A percentile compares a stretch with the other conserved stretches of the same genome.
These are phyloP conservation scores for Elegia similella DNA, from an alignment of 2,888 invertebrate species.

Conservation along the genomic window DNA sequence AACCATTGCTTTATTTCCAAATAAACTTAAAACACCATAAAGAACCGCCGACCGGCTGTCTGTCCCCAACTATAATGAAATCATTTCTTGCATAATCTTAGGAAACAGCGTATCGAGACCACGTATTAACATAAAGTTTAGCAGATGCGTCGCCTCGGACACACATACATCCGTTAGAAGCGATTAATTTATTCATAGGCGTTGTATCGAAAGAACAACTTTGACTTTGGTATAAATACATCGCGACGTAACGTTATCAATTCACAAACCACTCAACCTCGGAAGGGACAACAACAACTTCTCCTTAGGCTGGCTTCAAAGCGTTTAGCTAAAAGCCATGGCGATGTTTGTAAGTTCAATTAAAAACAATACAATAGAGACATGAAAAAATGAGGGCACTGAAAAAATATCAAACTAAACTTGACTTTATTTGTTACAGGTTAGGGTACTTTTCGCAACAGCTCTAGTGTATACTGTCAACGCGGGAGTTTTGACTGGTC, in stretches of 20 bases:
- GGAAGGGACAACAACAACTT: constrained; percentile 65
- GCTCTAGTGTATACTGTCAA: constrained; percentile 58
- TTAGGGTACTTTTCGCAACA: constrained; percentile 59
- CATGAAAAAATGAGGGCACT: constrained; percentile 22
- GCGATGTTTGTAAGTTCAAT: constrained; percentile 71
- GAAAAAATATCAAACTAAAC: constrained; percentile 12
- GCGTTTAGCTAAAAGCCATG: constrained; percentile 81
- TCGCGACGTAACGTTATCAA: constrained; percentile 53
- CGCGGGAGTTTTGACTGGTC: constrained; percentile 54
- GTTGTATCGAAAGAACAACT: constrained; percentile 55
- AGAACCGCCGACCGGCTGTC: constrained; percentile 24
- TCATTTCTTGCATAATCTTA: constrained; percentile 35
- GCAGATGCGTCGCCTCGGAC: constrained; percentile 41
- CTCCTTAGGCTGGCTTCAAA: constrained; percentile 62
- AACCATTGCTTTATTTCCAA: neutral
- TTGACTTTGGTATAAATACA: constrained; percentile 69
- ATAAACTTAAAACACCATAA: neutral
- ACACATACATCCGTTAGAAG: constrained; percentile 43
- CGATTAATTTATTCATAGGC: constrained; percentile 61
- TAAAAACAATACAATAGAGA: constrained; percentile 9
- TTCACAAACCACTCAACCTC: constrained; percentile 66
- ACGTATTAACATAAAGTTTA: constrained; percentile 34
- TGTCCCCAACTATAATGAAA: constrained; percentile 26
- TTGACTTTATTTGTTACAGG: constrained; percentile 54
- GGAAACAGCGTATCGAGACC: constrained; percentile 34